Conservation (phyloP, 2,113 vertebrate species). For the Promerops cafer region DNA sequence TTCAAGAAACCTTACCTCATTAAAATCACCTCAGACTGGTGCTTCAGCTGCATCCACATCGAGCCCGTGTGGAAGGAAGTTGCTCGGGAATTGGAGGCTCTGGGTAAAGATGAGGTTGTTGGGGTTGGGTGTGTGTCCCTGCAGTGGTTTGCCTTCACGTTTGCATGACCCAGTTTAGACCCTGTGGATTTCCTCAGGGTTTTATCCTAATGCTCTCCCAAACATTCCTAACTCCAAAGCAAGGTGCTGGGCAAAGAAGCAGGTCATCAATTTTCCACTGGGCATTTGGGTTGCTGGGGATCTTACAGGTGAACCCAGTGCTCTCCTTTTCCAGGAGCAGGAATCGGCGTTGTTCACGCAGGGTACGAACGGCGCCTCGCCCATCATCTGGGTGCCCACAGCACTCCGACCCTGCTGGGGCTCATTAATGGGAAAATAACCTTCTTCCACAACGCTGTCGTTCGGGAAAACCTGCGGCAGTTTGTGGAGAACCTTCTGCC, state of each 20-base stretch:
- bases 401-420: slow-evolving; percentile 89
- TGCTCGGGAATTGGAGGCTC: slow-evolving; percentile 86
- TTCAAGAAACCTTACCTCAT: slow-evolving; percentile 92
- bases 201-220: background rate
- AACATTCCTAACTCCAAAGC: background rate
- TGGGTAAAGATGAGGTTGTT: slow-evolving; percentile 70
- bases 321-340: slow-evolving; percentile 78
- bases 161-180: background rate
- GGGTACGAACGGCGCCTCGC: slow-evolving; percentile 89
- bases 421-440: slow-evolving; percentile 88
- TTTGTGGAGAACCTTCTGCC: slow-evolving; percentile 94
- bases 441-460: slow-evolving; percentile 90
- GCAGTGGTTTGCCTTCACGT: background rate
- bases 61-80: slow-evolving; percentile 96
- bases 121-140: background rate
- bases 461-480: slow-evolving; percentile 86
- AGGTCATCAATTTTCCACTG: background rate
- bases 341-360: slow-evolving; percentile 91
- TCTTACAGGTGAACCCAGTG: background rate
- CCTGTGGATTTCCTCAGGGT: background rate
- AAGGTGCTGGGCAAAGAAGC: background rate
- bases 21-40: slow-evolving; percentile 97
- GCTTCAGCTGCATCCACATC: slow-evolving; percentile 95
- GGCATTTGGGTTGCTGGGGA: background rate
- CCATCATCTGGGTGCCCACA: slow-evolving; percentile 91